Percentiles rank a stretch among this genome's conserved stretches.
Conservation (phyloP, 1,140 invertebrate genomes). For the Eriosoma lanigerum region DNA sequence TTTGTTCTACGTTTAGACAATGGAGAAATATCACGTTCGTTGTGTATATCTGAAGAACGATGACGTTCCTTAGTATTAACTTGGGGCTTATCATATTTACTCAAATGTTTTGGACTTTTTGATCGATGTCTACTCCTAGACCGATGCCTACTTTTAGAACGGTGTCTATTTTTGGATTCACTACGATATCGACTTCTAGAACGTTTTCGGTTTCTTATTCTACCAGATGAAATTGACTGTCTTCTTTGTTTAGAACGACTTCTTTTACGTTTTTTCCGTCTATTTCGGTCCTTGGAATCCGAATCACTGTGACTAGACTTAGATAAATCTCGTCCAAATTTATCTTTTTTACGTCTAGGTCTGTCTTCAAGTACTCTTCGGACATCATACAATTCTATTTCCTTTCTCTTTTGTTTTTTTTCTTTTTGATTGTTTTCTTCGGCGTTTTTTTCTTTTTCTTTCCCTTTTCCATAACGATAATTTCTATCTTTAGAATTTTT, state of each 20-base stretch:
- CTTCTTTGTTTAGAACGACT: conserved; percentile 57
- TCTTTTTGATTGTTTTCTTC: conserved; percentile 59
- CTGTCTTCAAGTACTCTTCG: conserved; percentile 74
- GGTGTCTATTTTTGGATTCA: conserved; percentile 38
- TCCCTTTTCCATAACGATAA: conserved; percentile 64
- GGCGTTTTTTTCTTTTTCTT: conserved; percentile 59
- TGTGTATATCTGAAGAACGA: conserved; percentile 40
- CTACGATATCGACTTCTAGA: conserved; percentile 41
- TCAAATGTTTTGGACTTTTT: conserved; percentile 52
- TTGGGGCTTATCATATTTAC: conserved; percentile 50
- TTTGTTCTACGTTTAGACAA: conserved; percentile 31
- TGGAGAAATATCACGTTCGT: conserved; percentile 36
- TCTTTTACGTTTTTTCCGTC: conserved; percentile 54
- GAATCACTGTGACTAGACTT: conserved; percentile 56
- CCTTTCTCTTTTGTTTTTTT: conserved; percentile 74
- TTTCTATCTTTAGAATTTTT: conserved; percentile 78
- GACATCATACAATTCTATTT: conserved; percentile 79
- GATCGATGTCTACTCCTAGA: conserved; percentile 55
- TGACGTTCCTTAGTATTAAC: conserved; percentile 17
- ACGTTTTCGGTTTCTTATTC: conserved; percentile 52
- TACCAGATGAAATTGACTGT: conserved; percentile 56
- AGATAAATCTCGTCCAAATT: conserved; percentile 75
- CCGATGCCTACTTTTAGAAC: conserved; percentile 52
- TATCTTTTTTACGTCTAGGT: conserved; percentile 70
- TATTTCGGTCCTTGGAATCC: conserved; percentile 19